These are phyloP conservation scores for Pristiophorus japonicus DNA, from an alignment of 2,113 vertebrate genomes.

Conservation along the genomic window DNA sequence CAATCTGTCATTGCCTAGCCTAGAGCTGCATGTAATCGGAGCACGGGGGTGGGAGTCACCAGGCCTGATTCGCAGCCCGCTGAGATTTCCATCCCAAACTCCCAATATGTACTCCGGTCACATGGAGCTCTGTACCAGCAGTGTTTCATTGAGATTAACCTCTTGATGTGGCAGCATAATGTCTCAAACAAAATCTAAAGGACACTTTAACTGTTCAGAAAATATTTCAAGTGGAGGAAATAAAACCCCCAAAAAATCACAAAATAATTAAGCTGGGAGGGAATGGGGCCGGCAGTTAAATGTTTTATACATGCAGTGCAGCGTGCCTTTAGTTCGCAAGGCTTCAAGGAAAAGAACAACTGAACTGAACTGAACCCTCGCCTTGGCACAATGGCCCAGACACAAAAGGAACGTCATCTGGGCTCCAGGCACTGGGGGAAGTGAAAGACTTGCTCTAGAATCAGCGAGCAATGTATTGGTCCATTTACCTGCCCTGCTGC, in stretches of 20 bases:
- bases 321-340: too few relatives aligned
- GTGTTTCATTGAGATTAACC: not conserved
- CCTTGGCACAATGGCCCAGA: not conserved
- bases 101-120: not conserved
- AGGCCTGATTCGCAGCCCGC: not conserved
- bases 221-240: not conserved
- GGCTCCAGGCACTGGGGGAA: not conserved
- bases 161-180: not conserved
- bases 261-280: not conserved
- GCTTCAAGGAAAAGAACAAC: not conserved
- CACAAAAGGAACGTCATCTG: not conserved
- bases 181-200: not conserved
- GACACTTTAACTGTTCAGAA: not conserved
- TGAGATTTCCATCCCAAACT: not conserved
- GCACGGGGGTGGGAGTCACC: not conserved
- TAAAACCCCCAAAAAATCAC: not conserved
- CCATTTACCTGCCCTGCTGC: too few relatives aligned
- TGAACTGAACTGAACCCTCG: not conserved
- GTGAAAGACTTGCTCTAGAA: not conserved
- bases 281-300: not conserved
- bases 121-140: not conserved
- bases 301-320: not conserved
- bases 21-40: not conserved
- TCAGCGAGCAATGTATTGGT: not conserved
- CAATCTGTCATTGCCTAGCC: not conserved